A percentile compares a stretch with the other conserved stretches of the same genome.
Conservation (phyloP, 2,888 invertebrate species). For the Hololepta plana region DNA sequence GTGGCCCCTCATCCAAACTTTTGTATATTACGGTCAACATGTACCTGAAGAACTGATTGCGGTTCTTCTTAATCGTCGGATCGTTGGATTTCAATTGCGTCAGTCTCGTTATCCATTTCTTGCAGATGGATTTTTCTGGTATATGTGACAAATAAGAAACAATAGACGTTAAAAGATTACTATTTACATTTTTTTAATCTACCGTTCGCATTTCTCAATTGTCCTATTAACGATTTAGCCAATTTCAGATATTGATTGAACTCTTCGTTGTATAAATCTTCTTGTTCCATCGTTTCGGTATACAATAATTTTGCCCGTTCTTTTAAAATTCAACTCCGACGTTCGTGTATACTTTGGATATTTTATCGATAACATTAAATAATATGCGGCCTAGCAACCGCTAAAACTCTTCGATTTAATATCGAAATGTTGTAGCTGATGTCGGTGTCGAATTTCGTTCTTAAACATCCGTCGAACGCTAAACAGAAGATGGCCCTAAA, state of each 20-base stretch:
- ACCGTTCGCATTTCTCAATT: constrained; percentile 24
- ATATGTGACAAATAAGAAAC: constrained; percentile 3
- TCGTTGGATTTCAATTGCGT: constrained; percentile 26
- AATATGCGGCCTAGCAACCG: too few relatives aligned
- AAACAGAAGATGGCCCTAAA: too few relatives aligned
- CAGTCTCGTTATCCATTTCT: constrained; percentile 28
- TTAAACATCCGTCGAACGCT: too few relatives aligned
- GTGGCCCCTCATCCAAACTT: constrained; percentile 15
- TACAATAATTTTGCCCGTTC: neutral
- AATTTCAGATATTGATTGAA: constrained; percentile 30
- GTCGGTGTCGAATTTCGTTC: too few relatives aligned
- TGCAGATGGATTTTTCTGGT: constrained; percentile 17
- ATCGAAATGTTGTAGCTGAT: too few relatives aligned
- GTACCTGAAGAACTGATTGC: constrained; percentile 35
- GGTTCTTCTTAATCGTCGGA: constrained; percentile 30
- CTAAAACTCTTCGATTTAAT: too few relatives aligned
- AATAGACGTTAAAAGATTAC: constrained; percentile 2
- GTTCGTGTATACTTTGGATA: too few relatives aligned
- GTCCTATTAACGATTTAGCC: constrained; percentile 26
- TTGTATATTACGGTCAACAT: constrained; percentile 25
- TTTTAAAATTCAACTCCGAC: too few relatives aligned
- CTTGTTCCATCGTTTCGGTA: neutral
- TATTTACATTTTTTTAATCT: constrained; percentile 7
- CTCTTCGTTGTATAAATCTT: constrained; percentile 30
- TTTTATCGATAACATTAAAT: too few relatives aligned